These are phyloP conservation scores for Semotilus atromaculatus DNA, from an alignment of 2,797 vertebrate species.

Conservation along the genomic window DNA sequence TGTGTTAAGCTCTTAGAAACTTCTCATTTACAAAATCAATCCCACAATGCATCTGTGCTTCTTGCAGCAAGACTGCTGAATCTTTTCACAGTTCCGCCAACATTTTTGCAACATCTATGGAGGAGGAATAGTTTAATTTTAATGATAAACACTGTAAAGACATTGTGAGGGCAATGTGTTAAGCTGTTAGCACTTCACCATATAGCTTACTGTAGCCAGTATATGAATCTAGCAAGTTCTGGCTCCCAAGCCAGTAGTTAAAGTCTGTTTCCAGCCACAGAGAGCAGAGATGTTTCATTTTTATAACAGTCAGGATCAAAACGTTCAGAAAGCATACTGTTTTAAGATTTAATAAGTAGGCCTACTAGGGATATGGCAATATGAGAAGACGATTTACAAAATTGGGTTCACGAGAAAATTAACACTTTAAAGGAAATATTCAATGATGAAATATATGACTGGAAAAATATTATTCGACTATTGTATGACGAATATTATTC, in stretches of 20 bases:
- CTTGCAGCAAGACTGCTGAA: not conserved
- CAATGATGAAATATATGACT: no score
- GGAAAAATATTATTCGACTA: no score
- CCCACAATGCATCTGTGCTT: conserved; percentile 4
- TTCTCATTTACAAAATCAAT: not conserved
- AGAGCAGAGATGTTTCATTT: conserved; percentile 5
- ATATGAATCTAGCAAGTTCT: conserved; percentile 7
- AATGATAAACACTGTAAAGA: conserved; percentile 24
- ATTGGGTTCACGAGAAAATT: no score
- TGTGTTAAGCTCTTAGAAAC: not conserved
- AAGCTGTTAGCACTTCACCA: conserved; percentile 8
- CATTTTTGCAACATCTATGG: conserved; percentile 9
- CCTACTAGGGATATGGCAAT: not conserved
- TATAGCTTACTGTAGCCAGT: conserved; percentile 15
- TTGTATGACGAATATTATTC: no score
- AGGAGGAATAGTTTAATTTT: conserved; percentile 15
- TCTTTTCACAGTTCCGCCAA: conserved; percentile 13
- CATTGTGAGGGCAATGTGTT: conserved; percentile 4
- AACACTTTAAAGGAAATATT: no score
- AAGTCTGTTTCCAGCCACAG: not conserved
- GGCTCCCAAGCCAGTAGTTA: conserved; percentile 16
- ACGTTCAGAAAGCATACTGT: not conserved
- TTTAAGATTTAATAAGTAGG: conserved; percentile 5
- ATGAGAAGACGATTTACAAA: no score
- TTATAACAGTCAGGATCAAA: not conserved